Evolutionary conservation across 2,888 invertebrate species (phyloP).

Genomic region (Schrankia costaestrigalis): DNA sequence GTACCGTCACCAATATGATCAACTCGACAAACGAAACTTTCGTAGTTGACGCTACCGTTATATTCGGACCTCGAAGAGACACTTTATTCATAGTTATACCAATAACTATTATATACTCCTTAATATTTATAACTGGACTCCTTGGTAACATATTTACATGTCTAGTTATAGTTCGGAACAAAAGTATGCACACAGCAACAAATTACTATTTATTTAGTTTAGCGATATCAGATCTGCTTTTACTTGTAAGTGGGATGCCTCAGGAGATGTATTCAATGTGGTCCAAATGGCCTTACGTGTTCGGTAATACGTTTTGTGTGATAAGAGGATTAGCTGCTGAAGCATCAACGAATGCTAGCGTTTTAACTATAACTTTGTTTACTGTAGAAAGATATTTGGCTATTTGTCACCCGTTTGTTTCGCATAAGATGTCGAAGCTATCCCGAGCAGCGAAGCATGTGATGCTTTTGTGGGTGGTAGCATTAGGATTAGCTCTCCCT

Average conservation of each 20-base stretch:
- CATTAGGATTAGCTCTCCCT: conserved; percentile 86
- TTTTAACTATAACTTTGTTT: conserved; percentile 90
- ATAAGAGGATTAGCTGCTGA: conserved; percentile 89
- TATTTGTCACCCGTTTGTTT: conserved; percentile 82
- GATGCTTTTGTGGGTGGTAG: conserved; percentile 88
- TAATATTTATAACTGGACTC: conserved; percentile 90
- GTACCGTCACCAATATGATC: conserved; percentile 7
- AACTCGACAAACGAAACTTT: conserved; percentile 22
- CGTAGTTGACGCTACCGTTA: conserved; percentile 48
- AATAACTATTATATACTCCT: conserved; percentile 86
- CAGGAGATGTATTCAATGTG: conserved; percentile 90
- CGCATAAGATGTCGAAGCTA: conserved; percentile 92
- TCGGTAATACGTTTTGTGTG: conserved; percentile 90
- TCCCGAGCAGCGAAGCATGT: conserved; percentile 92
- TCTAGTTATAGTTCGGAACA: conserved; percentile 89
- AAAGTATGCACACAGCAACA: conserved; percentile 90
- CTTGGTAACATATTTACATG: conserved; percentile 92
- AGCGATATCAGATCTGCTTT: conserved; percentile 90
- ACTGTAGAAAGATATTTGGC: conserved; percentile 87
- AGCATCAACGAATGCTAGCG: conserved; percentile 89
- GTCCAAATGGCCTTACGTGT: conserved; percentile 88
- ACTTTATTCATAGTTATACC: conserved; percentile 84
- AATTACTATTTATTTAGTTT: conserved; percentile 92
- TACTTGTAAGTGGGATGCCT: conserved; percentile 89
- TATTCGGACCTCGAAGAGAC: conserved; percentile 75